Conservation (phyloP, 2,797 vertebrate genomes). For the Serranus cabrilla region DNA sequence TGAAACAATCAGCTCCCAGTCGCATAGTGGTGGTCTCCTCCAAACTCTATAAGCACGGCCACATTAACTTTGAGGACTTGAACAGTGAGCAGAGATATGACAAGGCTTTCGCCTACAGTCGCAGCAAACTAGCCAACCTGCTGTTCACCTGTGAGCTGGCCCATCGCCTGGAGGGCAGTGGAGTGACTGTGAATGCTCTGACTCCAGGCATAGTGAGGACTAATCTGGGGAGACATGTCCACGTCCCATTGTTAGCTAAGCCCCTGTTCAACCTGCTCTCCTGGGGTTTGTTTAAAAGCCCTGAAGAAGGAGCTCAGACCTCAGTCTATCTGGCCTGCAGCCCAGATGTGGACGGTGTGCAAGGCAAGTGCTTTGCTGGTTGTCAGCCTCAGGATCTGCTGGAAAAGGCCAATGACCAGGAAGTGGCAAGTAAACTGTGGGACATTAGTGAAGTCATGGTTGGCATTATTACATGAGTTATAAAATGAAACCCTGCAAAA, state of each 20-base stretch:
- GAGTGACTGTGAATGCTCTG: conserved; percentile 89
- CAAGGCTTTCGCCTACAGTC: conserved; percentile 90
- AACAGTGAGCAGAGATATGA: conserved; percentile 91
- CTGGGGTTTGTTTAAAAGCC: conserved; percentile 90
- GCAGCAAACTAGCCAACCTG: conserved; percentile 94
- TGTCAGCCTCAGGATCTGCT: conserved; percentile 90
- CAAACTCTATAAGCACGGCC: conserved; percentile 92
- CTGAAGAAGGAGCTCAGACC: conserved; percentile 91
- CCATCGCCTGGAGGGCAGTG: conserved; percentile 87
- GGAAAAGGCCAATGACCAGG: conserved; percentile 89
- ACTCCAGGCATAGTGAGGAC: conserved; percentile 93
- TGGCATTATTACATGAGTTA: conserved; percentile 88
- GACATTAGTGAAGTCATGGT: conserved; percentile 96
- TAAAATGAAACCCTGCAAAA: not conserved
- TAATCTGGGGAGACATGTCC: conserved; percentile 91
- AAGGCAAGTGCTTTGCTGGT: conserved; percentile 91
- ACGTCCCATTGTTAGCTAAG: conserved; percentile 87
- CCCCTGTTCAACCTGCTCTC: conserved; percentile 90
- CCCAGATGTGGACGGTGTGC: conserved; percentile 88
- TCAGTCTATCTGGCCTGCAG: conserved; percentile 91
- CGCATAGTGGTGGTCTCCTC: conserved; percentile 93
- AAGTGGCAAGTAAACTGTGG: conserved; percentile 92
- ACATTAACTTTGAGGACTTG: conserved; percentile 94
- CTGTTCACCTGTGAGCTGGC: conserved; percentile 91
- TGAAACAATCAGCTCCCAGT: conserved; percentile 89